Evolutionary conservation across 2,113 vertebrate species (phyloP).

Genomic region (Heloderma charlesbogerti): DNA sequence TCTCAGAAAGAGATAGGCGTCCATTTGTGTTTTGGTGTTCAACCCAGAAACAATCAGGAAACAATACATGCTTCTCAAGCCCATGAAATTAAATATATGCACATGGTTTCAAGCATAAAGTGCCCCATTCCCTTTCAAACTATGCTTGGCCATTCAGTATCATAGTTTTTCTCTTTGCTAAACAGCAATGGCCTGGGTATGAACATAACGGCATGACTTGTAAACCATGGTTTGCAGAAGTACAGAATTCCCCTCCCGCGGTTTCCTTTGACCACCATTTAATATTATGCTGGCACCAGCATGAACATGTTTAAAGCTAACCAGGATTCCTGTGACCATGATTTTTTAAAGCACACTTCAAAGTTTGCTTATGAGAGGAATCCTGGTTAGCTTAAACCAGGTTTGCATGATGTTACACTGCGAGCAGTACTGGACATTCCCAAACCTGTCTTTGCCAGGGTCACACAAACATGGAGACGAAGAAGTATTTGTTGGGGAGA

Average conservation of each 20-base stretch:
- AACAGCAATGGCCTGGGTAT: too few relatives aligned
- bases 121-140: background rate
- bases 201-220: background rate
- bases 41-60: background rate
- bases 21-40: background rate
- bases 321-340: background rate
- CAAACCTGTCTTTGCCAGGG: background rate
- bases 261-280: background rate
- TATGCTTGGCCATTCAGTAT: background rate
- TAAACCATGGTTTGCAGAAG: background rate
- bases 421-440: background rate
- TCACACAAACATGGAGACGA: background rate
- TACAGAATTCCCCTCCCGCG: background rate
- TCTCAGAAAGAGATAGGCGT: background rate
- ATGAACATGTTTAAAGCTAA: background rate
- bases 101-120: background rate
- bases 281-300: background rate
- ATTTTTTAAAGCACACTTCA: background rate
- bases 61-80: background rate
- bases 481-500: background rate
- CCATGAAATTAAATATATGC: background rate
- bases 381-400: background rate
- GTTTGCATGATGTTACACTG: background rate
- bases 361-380: too few relatives aligned
- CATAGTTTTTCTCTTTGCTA: background rate